These are phyloP conservation scores for Morinoia aosen DNA, from an alignment of 2,888 invertebrate species.

Conservation along the genomic window DNA sequence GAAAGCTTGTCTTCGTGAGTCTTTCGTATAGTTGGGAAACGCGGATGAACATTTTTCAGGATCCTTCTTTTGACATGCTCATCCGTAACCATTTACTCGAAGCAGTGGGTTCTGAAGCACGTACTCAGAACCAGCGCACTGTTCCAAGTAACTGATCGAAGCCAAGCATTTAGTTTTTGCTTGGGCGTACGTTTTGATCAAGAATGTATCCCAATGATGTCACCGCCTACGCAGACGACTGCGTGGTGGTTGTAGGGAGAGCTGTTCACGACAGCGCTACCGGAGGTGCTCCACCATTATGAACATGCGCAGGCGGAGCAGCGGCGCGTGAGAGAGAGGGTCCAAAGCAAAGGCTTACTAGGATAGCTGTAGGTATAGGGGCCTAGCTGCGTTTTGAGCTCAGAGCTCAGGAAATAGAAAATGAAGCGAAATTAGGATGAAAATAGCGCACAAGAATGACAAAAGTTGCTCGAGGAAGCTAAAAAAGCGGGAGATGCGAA, in stretches of 20 bases:
- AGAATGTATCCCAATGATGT: neutral
- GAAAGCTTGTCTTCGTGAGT: no score
- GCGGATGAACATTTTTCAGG: no score
- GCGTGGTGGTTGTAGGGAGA: neutral
- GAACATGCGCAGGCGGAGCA: neutral
- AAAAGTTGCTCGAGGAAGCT: neutral
- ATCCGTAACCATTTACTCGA: no score
- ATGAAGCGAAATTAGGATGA: neutral
- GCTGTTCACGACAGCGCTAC: neutral
- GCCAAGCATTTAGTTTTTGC: neutral
- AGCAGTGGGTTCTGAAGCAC: no score
- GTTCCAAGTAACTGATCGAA: no score
- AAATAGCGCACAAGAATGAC: neutral
- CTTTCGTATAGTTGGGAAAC: no score
- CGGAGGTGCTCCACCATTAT: neutral
- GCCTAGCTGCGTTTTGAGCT: no score
- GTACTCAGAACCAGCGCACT: no score
- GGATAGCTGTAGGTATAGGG: no score
- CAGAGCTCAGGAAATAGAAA: neutral
- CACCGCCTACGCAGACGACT: neutral
- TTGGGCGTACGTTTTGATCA: neutral
- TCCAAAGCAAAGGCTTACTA: neutral
- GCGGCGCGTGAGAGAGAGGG: neutral
- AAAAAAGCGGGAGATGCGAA: neutral
- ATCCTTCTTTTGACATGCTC: no score